Evolutionary conservation across 1,140 invertebrate genomes (phyloP).

Genomic region (Caenorhabditis brenneri): DNA sequence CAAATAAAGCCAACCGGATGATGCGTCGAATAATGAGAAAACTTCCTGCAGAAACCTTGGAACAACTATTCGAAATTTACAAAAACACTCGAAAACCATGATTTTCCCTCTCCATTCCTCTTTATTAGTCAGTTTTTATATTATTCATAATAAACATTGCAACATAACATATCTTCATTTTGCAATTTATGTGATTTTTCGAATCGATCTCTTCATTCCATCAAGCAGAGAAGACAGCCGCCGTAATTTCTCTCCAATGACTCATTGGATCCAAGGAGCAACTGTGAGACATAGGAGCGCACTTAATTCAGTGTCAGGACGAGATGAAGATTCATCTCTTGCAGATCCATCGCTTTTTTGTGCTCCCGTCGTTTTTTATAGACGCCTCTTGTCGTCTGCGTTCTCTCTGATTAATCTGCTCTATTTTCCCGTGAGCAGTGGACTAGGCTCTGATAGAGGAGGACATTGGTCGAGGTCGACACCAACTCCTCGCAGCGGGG

Average conservation of each 20-base stretch:
- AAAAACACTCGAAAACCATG: neutral
- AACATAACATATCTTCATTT: neutral
- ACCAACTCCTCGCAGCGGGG: neutral
- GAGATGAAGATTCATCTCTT: conserved; percentile 11
- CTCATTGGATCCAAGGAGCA: conserved; percentile 5
- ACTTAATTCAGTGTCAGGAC: conserved; percentile 36
- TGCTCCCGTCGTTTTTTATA: conserved; percentile 25
- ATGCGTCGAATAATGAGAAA: conserved; percentile 21
- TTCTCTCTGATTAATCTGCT: conserved; percentile 1
- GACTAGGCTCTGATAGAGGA: conserved; percentile 32
- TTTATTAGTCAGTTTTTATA: neutral
- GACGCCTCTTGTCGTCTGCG: neutral
- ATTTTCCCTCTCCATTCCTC: neutral
- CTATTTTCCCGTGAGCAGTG: neutral
- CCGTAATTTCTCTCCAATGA: conserved; percentile 15
- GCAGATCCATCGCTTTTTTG: conserved; percentile 30
- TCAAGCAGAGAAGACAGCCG: conserved; percentile 19
- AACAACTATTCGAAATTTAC: neutral
- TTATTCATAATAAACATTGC: neutral
- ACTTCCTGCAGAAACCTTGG: conserved; percentile 1
- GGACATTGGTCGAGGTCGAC: conserved; percentile 19
- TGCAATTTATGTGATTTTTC: neutral
- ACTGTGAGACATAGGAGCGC: conserved; percentile 8
- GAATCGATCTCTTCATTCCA: neutral
- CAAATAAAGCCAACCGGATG: conserved; percentile 15